Evolutionary conservation across 2,888 invertebrate genomes (phyloP).

Genomic region (Machimus atricapillus): DNA sequence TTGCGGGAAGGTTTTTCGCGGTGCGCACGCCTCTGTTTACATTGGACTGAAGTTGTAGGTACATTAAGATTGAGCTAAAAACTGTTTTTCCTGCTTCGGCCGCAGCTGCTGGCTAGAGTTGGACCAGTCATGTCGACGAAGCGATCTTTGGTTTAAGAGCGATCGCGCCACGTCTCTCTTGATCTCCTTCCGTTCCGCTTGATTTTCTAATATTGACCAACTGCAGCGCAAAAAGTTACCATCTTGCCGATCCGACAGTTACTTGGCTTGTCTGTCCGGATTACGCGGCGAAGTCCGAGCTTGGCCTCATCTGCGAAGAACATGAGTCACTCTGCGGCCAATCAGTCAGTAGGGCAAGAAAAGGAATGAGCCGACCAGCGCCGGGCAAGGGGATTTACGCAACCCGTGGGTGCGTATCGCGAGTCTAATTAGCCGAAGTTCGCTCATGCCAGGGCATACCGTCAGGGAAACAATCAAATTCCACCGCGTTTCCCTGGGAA

Average conservation of each 20-base stretch:
- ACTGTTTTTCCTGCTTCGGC: background rate
- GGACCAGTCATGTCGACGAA: background rate
- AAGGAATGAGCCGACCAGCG: background rate
- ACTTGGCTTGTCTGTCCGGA: background rate
- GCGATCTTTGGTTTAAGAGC: background rate
- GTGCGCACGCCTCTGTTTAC: background rate
- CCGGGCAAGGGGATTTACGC: background rate
- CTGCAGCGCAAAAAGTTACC: background rate
- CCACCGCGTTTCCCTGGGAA: background rate
- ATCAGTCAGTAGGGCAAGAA: constrained; percentile 1
- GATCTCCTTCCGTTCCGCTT: constrained; percentile 14
- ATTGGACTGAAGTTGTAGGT: background rate
- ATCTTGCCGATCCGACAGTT: background rate
- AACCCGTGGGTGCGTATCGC: background rate
- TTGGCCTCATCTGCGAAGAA: background rate
- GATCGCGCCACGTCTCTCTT: background rate
- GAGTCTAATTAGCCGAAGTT: background rate
- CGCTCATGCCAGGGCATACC: background rate
- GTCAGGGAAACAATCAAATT: background rate
- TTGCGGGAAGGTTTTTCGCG: background rate
- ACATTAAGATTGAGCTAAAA: background rate
- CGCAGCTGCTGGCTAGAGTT: background rate
- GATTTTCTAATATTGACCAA: background rate
- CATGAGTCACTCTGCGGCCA: background rate
- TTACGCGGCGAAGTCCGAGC: background rate